Evolutionary conservation across 2,113 vertebrate genomes (phyloP).

Genomic region (Penelope pileata): DNA sequence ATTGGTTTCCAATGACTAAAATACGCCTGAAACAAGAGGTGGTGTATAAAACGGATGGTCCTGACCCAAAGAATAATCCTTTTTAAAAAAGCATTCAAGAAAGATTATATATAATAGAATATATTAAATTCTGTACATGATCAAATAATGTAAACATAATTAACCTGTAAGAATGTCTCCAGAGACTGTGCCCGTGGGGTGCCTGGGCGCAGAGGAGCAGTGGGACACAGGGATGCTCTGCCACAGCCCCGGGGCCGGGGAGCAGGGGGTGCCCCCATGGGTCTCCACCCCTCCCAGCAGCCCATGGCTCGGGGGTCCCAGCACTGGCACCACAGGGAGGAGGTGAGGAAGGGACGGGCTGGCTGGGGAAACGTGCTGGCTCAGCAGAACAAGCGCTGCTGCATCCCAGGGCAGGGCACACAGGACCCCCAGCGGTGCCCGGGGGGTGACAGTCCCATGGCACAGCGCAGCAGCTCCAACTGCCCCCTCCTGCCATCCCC

Average conservation of each 20-base stretch:
- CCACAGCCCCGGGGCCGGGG: not conserved
- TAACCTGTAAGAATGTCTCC: constrained; percentile 55
- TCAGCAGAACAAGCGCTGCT: not conserved
- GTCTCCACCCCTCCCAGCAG: not conserved
- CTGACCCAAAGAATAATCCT: constrained; percentile 52
- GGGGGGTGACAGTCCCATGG: rapidly evolving
- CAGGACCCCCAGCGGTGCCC: not conserved
- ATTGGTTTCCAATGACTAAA: not conserved
- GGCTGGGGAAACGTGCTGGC: not conserved
- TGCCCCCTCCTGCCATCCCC: not conserved
- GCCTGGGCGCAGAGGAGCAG: not conserved
- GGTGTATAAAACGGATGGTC: constrained; percentile 40
- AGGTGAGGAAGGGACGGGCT: not conserved
- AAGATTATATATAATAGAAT: constrained; percentile 69
- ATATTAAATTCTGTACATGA: constrained; percentile 74
- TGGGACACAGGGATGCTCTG: not conserved
- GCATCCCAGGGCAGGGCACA: not conserved
- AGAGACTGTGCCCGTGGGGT: not conserved
- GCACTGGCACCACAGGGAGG: rapidly evolving
- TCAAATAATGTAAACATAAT: constrained; percentile 74
- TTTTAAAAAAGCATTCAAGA: constrained; percentile 65
- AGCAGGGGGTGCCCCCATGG: not conserved
- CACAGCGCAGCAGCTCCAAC: not conserved
- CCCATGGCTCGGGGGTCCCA: not conserved
- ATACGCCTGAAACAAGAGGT: constrained; percentile 35